A percentile compares a stretch with the other conserved stretches of the same genome.
phyloP scores from a whole-genome alignment of 1,140 invertebrate genomes.

The Trichonephila inaurata region DNA sequence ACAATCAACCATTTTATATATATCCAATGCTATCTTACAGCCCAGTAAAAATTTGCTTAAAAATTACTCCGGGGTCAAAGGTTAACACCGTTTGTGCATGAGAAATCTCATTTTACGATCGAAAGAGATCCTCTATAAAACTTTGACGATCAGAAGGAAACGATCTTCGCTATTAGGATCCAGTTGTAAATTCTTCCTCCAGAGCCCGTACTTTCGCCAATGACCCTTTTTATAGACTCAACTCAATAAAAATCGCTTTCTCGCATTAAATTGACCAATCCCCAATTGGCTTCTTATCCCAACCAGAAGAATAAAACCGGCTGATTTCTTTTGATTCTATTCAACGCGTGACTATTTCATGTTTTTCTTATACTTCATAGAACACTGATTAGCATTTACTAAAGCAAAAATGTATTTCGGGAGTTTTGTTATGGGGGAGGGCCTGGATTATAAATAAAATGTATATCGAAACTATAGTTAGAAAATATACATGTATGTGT shows the following conservation, averaged over 20 bases:
- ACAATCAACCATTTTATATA: too few relatives aligned
- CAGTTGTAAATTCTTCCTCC: background rate
- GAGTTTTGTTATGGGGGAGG: too few relatives aligned
- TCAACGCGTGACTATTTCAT: background rate
- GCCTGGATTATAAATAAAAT: too few relatives aligned
- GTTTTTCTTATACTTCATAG: background rate
- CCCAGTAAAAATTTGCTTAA: background rate
- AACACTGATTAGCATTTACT: background rate
- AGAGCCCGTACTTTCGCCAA: background rate
- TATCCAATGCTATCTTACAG: too few relatives aligned
- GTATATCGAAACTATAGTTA: too few relatives aligned
- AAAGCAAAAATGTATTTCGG: background rate
- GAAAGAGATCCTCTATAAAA: background rate
- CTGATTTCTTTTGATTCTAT: background rate
- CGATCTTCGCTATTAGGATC: background rate
- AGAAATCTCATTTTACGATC: slow-evolving; percentile 14
- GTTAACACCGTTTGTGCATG: slow-evolving; percentile 10
- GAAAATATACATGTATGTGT: too few relatives aligned
- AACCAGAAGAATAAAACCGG: background rate
- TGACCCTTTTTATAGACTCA: slow-evolving; percentile 7
- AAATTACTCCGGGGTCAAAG: background rate
- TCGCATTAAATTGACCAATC: background rate
- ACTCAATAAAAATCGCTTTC: slow-evolving; percentile 39
- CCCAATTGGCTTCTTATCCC: background rate
- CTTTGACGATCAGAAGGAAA: background rate